Base-by-base conservation (phyloP, 2,888 invertebrate genomes). In the Leucozona laternaria region DNA sequence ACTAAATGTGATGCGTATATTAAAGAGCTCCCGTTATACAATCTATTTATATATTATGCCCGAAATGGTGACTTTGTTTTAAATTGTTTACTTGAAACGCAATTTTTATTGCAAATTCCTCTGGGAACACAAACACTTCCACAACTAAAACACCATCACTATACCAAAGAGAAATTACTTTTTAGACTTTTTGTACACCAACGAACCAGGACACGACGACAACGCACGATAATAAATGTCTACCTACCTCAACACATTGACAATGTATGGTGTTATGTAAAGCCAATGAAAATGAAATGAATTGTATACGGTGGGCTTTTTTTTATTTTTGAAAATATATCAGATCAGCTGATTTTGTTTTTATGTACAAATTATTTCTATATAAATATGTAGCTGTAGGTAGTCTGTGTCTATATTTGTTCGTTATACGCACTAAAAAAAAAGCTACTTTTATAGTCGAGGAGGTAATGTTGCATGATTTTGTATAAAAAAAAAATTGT, bases 321-420 rank as follows among this genome's bases (percentile, higher is more conserved):
- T 64, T 25, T 34, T 31, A 0, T 34, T 15, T 34, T 48, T 13
- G 31, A 31, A 79, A 72, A 71, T 79, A 71, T 79, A 48, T 64
- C 76, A 58, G 45, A 75, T 76, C 91, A 90, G 91, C 90, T 91
- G 91, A 90, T 90, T 90, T 88, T 88, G 88, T 90, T 90, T 90
- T 91, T 89, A 90, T 91, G 88, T 90, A 91, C 89, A 88, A 77
- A 22, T 22, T 25, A 11, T 25, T 28, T 48, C 6, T 62, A n/a
- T n/a, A n/a, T n/a, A n/a, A n/a, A n/a, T n/a, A n/a, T n/a, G n/a
- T n/a, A 4, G 48, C n/a, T 68, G 45, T 37, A 28, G 6, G 0
- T n/a, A 15, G 40, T 13, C 15, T 62, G 62, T 48, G 22, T n/a
- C 2, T 48, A 8, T 22, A 2, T 50, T 60, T n/a, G n/a, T 17